Percentiles rank a stretch among this genome's conserved stretches.
Conservation (phyloP, 2,888 invertebrate species). For the Brachypterus glaber region DNA sequence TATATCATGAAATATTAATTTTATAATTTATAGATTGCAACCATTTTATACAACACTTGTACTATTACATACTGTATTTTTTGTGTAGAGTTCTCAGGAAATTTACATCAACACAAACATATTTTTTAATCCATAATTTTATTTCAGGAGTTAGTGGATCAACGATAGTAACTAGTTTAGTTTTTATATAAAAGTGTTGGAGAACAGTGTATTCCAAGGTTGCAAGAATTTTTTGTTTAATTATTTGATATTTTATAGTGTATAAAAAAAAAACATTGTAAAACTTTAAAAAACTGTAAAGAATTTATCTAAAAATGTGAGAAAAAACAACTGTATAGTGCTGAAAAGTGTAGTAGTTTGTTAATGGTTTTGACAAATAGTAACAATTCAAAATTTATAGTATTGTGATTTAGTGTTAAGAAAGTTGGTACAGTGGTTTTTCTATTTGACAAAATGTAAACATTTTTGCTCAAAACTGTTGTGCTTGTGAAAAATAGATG, state of each 20-base stretch:
- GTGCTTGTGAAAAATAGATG: constrained; percentile 32
- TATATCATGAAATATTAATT: too few species aligned
- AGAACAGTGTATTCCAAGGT: constrained; percentile 21
- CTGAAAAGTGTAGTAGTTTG: constrained; percentile 27
- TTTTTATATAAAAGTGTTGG: constrained; percentile 6
- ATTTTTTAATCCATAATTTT: too few species aligned
- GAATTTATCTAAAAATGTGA: constrained; percentile 30
- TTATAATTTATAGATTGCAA: too few species aligned
- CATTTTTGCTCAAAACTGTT: constrained; percentile 18
- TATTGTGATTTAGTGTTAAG: constrained; percentile 30
- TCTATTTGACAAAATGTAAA: constrained; percentile 7
- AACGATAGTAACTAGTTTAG: constrained; percentile 22
- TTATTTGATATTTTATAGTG: constrained; percentile 18
- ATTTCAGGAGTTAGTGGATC: constrained; percentile 36
- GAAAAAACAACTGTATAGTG: constrained; percentile 33
- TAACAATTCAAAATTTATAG: constrained; percentile 12
- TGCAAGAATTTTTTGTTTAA: constrained; percentile 35
- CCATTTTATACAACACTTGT: too few species aligned
- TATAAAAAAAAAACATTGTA: constrained; percentile 1
- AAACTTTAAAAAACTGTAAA: constrained; percentile 20
- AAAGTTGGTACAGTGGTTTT: constrained; percentile 19
- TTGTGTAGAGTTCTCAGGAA: too few species aligned
- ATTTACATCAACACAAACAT: too few species aligned
- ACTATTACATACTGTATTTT: too few species aligned
- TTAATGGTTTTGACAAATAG: constrained; percentile 22